Evolutionary conservation across 1,140 invertebrate genomes (phyloP).

Genomic region (Pachypsylla venusta): DNA sequence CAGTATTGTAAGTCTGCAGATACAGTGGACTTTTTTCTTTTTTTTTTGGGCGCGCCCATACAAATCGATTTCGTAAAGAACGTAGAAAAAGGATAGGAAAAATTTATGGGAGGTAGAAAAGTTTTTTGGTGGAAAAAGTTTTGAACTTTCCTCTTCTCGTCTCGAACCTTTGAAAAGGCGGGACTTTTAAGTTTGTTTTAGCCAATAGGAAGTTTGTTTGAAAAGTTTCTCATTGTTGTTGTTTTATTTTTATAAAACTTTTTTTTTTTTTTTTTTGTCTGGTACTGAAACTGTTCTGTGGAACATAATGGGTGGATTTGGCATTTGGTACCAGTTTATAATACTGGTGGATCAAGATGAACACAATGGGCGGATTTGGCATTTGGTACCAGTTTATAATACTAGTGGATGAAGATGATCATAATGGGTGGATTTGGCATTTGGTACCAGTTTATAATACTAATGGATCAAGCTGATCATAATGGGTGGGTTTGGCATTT

Average conservation of each 20-base stretch:
- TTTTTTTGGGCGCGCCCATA: background rate
- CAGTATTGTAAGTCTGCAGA: background rate
- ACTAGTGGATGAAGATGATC: too few species aligned
- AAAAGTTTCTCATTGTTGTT: background rate
- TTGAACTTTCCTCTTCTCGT: background rate
- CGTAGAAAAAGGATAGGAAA: background rate
- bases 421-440: too few species aligned
- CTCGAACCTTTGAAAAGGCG: background rate
- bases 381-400: too few species aligned
- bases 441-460: too few species aligned
- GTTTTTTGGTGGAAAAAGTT: background rate
- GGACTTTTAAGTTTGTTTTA: background rate
- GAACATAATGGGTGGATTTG: too few species aligned
- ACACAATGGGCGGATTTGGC: too few species aligned
- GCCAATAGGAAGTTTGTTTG: constrained; percentile 1
- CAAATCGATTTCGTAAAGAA: constrained; percentile 3
- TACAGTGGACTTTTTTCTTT: too few species aligned
- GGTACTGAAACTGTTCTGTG: too few species aligned
- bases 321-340: too few species aligned
- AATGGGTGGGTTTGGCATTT: too few species aligned
- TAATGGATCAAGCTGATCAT: too few species aligned
- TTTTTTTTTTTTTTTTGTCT: constrained; percentile 3
- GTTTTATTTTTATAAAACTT: background rate
- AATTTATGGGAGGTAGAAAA: constrained; percentile 5
- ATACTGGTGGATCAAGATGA: too few species aligned